Percentiles rank a stretch among this genome's conserved stretches.
These are phyloP conservation scores for Molossus molossus DNA, from an alignment of 2,797 vertebrate genomes.

Conservation along the genomic window DNA sequence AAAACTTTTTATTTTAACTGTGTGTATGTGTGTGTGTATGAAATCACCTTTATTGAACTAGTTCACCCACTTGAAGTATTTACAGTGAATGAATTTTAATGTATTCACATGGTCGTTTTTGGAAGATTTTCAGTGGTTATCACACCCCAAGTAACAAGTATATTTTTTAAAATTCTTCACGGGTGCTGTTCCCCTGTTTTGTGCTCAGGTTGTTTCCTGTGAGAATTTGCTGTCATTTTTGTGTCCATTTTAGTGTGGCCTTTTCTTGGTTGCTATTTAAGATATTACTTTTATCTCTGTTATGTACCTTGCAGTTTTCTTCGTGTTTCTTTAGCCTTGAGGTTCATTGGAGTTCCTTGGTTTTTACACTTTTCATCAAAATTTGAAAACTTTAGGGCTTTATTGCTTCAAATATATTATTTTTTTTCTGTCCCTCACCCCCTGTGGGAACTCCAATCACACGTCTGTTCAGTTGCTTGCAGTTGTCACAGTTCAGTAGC, in stretches of 20 bases:
- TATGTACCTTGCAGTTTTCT: background rate
- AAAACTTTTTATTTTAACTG: background rate
- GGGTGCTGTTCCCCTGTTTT: background rate
- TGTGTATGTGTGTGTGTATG: background rate
- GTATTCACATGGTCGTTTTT: background rate
- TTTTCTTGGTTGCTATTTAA: background rate
- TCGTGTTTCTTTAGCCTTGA: background rate
- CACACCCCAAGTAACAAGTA: background rate
- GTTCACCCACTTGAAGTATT: background rate
- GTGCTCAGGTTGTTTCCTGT: background rate
- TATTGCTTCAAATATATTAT: background rate
- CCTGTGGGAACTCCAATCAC: background rate
- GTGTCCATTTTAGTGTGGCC: background rate
- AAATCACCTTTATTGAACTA: background rate
- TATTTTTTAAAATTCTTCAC: background rate
- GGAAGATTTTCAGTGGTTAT: background rate
- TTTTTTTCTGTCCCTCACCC: background rate
- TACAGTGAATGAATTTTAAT: background rate
- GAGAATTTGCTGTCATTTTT: background rate
- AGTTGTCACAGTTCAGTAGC: background rate
- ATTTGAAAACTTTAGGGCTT: background rate
- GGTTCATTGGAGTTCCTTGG: background rate
- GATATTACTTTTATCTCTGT: background rate
- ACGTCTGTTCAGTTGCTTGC: background rate
- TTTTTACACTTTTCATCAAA: background rate